These are phyloP conservation scores for Gymnorhina tibicen DNA, from an alignment of 2,113 vertebrate species.

Conservation along the genomic window DNA sequence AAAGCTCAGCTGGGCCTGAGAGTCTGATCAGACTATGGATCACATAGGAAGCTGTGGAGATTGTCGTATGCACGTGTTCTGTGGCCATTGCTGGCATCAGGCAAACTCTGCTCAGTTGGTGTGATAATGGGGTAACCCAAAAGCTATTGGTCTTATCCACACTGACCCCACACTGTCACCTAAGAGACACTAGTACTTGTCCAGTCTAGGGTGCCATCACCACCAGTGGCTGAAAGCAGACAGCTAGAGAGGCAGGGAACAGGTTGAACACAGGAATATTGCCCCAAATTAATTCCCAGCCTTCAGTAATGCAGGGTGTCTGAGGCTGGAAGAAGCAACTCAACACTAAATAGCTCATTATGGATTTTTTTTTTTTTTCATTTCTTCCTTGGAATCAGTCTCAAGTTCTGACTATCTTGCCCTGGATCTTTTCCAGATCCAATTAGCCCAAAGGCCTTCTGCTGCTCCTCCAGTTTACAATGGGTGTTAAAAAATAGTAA, in stretches of 20 bases:
- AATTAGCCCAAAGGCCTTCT: neutral
- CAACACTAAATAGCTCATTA: neutral
- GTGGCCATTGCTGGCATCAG: neutral
- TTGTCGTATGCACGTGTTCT: neutral
- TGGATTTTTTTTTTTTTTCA: too few relatives aligned
- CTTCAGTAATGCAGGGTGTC: rapidly evolving
- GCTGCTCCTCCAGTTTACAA: neutral
- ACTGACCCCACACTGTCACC: neutral
- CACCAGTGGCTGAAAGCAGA: neutral
- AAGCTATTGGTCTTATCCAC: neutral
- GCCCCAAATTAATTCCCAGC: neutral
- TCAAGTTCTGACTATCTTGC: neutral
- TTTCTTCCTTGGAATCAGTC: neutral
- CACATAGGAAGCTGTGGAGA: neutral
- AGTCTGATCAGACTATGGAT: neutral
- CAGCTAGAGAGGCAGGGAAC: neutral
- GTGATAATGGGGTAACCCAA: neutral
- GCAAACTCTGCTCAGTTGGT: neutral
- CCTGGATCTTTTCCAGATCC: neutral
- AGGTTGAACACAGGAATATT: neutral
- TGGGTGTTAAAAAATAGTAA: neutral
- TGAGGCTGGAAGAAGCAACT: neutral
- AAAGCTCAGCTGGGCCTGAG: neutral
- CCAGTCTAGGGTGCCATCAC: neutral
- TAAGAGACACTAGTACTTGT: neutral